Conservation (phyloP, 1,140 invertebrate genomes). For the Doryteuthis pealeii region DNA sequence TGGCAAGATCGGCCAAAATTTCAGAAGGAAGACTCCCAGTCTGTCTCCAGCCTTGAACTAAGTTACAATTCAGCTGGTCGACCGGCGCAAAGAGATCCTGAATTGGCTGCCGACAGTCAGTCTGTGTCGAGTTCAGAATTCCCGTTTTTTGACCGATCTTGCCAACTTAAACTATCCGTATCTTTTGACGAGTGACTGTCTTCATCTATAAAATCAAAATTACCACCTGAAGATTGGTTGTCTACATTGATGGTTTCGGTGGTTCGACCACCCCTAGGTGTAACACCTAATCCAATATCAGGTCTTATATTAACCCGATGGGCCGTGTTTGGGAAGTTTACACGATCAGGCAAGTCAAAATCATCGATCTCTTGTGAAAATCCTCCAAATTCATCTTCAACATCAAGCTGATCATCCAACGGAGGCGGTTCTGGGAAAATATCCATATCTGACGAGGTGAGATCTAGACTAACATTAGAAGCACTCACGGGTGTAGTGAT, state of each 20-base stretch:
- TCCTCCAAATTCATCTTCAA: conserved; percentile 64
- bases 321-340: conserved; percentile 6
- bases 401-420: conserved; percentile 34
- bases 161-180: conserved; percentile 18
- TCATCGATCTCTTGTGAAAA: conserved; percentile 58
- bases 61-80: conserved; percentile 10
- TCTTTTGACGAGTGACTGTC: conserved; percentile 24
- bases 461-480: conserved; percentile 1
- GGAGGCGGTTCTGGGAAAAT: conserved; percentile 32
- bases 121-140: conserved; percentile 62
- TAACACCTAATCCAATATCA: neutral
- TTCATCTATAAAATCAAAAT: conserved; percentile 12
- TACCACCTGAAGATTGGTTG: conserved; percentile 4
- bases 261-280: conserved; percentile 11
- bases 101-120: conserved; percentile 50
- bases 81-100: conserved; percentile 4
- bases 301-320: neutral
- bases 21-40: conserved; percentile 46
- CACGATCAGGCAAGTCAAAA: conserved; percentile 24
- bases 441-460: conserved; percentile 17
- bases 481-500: conserved; percentile 24
- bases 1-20: conserved; percentile 15
- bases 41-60: conserved; percentile 55
- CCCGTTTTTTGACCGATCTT: neutral
- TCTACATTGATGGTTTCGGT: conserved; percentile 1